Base-by-base conservation (phyloP, 2,888 invertebrate genomes). In the Lycaena phlaeas region DNA sequence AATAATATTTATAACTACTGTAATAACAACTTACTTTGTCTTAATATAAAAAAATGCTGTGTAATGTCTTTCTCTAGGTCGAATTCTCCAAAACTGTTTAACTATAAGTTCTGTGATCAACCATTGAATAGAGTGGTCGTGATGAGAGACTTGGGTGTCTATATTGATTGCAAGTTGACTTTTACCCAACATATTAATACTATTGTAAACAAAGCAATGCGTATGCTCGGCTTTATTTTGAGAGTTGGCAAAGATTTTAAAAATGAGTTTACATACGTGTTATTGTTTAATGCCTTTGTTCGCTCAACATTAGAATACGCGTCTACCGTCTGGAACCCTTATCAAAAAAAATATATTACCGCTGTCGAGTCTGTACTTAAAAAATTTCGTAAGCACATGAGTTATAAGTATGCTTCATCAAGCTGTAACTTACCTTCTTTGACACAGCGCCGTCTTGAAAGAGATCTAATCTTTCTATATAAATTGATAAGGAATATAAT, bases 111-210 rank as follows among this genome's bases (percentile, higher is more conserved):
- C n/a, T n/a, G 26, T 26, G 26, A 28, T 28, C 28, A 28, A 10
- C n/a, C 2, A 4, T 28, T 28, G 28, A 28, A 2, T 10, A 28
- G 28, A 28, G 10, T 28, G 28, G 4, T 10, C 2, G 26, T 26
- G 11, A 10, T 28, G 10, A 28, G 10, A 28, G 11, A 28, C 10
- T 10, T 28, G n/a, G 28, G 11, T 9, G 11, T 28, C 9, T 11
- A 28, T 28, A 28, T 28, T 28, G 28, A 28, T 28, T 28, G 28
- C 10, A 28, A 28, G 11, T 11, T 28, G 28, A 28, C 28, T 28
- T 28, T 9, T 28, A 28, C 10, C 28, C 28, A 28, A 28, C 28
- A 10, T 28, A 28, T 28, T 12, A 4, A 28, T 10, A 10, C 4
- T 28, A 28, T 9, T 28, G 10, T 28, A 2, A 28, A 10, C 10